Percentiles rank a stretch among this genome's conserved stretches.
These are phyloP conservation scores for Salmo trutta DNA, from an alignment of 2,797 vertebrate genomes.

Conservation along the genomic window DNA sequence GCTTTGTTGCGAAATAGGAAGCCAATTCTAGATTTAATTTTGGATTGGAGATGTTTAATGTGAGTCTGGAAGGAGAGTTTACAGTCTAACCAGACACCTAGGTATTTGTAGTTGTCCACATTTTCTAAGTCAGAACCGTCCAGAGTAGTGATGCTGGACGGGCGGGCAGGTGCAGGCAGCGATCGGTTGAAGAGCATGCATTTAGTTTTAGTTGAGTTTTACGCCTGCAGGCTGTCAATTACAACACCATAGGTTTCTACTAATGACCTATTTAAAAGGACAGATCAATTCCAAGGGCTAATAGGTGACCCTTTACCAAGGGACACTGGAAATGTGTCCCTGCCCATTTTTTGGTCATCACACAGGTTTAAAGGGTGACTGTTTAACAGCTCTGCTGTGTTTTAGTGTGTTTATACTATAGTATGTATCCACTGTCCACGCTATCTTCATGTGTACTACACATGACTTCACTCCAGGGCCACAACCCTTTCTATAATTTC, in stretches of 20 bases:
- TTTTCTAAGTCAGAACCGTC: too few species aligned
- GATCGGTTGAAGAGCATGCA: too few species aligned
- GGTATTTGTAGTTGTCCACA: too few species aligned
- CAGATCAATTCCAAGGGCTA: conserved; percentile 26
- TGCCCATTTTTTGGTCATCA: conserved; percentile 13
- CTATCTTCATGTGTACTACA: conserved; percentile 12
- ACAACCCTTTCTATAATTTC: background rate
- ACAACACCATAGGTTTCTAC: conserved; percentile 31
- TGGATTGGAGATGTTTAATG: too few species aligned
- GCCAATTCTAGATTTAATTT: too few species aligned
- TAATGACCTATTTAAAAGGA: conserved; percentile 35
- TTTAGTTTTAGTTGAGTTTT: too few species aligned
- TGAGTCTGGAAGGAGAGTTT: too few species aligned
- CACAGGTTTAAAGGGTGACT: background rate
- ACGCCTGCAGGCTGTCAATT: conserved; percentile 35
- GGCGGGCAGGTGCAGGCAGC: too few species aligned
- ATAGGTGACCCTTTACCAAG: conserved; percentile 35
- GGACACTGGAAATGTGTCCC: conserved; percentile 20
- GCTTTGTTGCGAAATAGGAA: too few species aligned
- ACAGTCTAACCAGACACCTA: too few species aligned
- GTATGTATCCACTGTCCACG: conserved; percentile 19
- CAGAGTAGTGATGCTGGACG: too few species aligned
- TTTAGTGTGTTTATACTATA: background rate
- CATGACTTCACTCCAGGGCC: background rate
- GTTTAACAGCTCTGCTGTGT: background rate